Percentiles rank a stretch among this genome's conserved stretches.
Conservation (phyloP, 1,140 invertebrate genomes). For the Drosophila biarmipes region DNA sequence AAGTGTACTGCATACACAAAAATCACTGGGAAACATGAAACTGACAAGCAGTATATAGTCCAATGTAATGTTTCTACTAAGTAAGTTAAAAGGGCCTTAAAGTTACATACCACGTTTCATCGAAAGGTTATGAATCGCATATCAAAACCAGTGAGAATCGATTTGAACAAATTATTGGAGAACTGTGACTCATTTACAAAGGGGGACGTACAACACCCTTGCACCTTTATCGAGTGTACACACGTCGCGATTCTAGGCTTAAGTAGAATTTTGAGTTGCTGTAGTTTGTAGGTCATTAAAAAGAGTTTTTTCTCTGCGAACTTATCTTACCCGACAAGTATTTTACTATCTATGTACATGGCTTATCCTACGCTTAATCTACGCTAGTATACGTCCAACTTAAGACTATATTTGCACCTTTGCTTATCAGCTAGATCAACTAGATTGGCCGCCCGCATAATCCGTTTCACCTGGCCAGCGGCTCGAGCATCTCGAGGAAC, state of each 20-base stretch:
- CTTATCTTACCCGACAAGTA: slow-evolving; percentile 52
- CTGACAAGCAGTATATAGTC: not conserved
- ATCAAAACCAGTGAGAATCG: slow-evolving; percentile 2
- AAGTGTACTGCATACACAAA: slow-evolving; percentile 9
- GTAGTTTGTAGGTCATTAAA: slow-evolving; percentile 34
- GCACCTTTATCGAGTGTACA: slow-evolving; percentile 11
- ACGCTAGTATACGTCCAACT: slow-evolving; percentile 49
- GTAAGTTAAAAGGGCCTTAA: not conserved
- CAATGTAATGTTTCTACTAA: not conserved
- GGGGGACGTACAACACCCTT: not conserved
- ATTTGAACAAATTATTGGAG: slow-evolving; percentile 6
- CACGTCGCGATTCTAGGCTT: slow-evolving; percentile 17
- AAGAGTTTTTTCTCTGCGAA: slow-evolving; percentile 28
- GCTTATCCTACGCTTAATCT: slow-evolving; percentile 62
- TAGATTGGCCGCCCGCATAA: slow-evolving; percentile 10
- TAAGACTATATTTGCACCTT: slow-evolving; percentile 75
- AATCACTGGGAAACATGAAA: slow-evolving; percentile 2
- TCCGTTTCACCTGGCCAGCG: slow-evolving; percentile 73
- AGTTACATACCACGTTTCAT: slow-evolving; percentile 3
- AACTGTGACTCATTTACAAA: slow-evolving; percentile 3
- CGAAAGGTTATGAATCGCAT: not conserved
- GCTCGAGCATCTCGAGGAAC: slow-evolving; percentile 97
- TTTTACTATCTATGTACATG: slow-evolving; percentile 52
- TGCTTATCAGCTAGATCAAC: slow-evolving; percentile 55
- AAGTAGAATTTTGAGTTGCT: slow-evolving; percentile 33